Conservation (phyloP, 2,113 vertebrate genomes). For the Hassar affinis region DNA sequence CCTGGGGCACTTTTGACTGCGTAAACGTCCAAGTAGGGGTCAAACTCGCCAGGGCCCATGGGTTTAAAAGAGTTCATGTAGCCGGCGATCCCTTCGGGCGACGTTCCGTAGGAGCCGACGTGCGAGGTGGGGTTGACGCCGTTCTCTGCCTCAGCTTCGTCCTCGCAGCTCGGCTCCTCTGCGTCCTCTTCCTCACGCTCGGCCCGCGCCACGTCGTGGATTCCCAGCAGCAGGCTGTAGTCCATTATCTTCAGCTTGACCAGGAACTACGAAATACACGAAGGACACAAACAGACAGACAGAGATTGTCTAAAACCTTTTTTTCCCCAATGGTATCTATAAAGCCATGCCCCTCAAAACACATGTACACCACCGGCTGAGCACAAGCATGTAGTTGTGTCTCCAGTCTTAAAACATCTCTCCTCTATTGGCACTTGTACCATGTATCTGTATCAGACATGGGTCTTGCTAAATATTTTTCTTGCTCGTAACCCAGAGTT, state of each 20-base stretch:
- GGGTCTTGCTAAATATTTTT: neutral
- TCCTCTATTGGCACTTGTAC: neutral
- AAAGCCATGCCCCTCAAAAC: neutral
- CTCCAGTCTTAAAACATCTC: neutral
- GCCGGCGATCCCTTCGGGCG: slow-evolving; percentile 84
- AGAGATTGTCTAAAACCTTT: neutral
- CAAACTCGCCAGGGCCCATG: slow-evolving; percentile 84
- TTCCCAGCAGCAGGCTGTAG: slow-evolving; percentile 87
- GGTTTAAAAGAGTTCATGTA: slow-evolving; percentile 83
- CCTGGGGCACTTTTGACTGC: slow-evolving; percentile 80
- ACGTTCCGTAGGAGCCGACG: slow-evolving; percentile 82
- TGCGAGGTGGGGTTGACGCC: slow-evolving; percentile 60
- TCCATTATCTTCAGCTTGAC: slow-evolving; percentile 91
- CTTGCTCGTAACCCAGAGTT: neutral
- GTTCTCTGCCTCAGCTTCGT: slow-evolving; percentile 75
- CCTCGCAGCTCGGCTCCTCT: slow-evolving; percentile 74
- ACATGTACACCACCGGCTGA: neutral
- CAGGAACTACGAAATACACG: slow-evolving; percentile 74
- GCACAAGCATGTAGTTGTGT: neutral
- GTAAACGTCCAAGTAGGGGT: slow-evolving; percentile 85
- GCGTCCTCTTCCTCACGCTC: slow-evolving; percentile 83
- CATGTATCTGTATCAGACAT: neutral
- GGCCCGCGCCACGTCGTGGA: slow-evolving; percentile 81
- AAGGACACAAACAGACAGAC: too few species aligned
- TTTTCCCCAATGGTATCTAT: neutral